A percentile compares a stretch with the other conserved stretches of the same genome.
These are phyloP conservation scores for Muschampia plurimacula DNA, from an alignment of 2,888 invertebrate genomes.

Conservation along the genomic window DNA sequence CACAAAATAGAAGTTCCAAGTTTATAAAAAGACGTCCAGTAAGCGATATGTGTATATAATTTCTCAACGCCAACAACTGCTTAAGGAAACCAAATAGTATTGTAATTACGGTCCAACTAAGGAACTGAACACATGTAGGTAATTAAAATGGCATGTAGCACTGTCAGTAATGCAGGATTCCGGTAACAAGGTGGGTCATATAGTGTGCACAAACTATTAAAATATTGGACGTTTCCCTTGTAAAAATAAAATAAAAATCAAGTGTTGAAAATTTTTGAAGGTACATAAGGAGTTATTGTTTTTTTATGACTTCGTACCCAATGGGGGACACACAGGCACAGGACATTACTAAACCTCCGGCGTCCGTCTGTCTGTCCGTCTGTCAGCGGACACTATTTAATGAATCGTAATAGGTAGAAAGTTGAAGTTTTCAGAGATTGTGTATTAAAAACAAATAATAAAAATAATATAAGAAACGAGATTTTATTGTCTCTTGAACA, in stretches of 20 bases:
- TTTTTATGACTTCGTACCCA: too few species aligned
- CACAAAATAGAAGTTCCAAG: neutral
- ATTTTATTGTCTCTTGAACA: too few species aligned
- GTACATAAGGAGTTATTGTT: too few species aligned
- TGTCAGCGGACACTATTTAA: too few species aligned
- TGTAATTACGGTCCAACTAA: conserved; percentile 40
- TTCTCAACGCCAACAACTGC: conserved; percentile 29
- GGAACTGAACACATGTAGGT: conserved; percentile 41
- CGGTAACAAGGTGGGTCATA: conserved; percentile 36
- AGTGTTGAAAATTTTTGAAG: too few species aligned
- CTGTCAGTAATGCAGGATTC: conserved; percentile 28
- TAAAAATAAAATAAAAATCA: neutral
- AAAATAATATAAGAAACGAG: too few species aligned
- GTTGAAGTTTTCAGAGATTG: too few species aligned
- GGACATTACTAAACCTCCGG: too few species aligned
- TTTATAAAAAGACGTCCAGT: conserved; percentile 22
- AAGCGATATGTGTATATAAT: conserved; percentile 22
- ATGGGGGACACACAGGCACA: too few species aligned
- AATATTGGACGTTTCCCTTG: neutral
- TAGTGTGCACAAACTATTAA: neutral
- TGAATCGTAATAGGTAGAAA: too few species aligned
- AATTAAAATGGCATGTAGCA: conserved; percentile 38
- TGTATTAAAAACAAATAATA: too few species aligned
- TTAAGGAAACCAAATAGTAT: conserved; percentile 34
- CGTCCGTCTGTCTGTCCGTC: too few species aligned